Evolutionary conservation across 2,888 invertebrate genomes (phyloP), one percentile per base, ranked within the genome.

Genomic region (Chesias legatella): DNA sequence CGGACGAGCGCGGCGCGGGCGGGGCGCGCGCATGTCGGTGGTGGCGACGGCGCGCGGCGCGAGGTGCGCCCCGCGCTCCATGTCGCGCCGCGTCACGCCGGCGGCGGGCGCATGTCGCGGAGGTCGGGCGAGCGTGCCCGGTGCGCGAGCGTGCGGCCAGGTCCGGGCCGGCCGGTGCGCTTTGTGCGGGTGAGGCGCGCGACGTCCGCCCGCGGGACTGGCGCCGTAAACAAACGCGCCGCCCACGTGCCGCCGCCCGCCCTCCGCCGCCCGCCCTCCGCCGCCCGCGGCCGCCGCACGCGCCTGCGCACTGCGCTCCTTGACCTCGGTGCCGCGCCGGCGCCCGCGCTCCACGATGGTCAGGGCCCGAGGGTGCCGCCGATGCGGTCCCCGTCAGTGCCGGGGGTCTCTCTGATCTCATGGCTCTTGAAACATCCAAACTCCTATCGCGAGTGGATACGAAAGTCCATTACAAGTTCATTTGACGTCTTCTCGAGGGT

Each of bases 1-100:
- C 60, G 90, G 82, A 68, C 63, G 64, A 68, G 62, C 36, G 66
- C 75, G 69, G 63, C 73, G 73, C 66, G 78, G 78, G 69, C 83
- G 75, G 77, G 77, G 44, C 21, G 44, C 44, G 10, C 44, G 77
- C 83, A 81, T 79, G 74, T 70, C 73, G 69, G 74, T 66, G 67
- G 69, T 56, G 63, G 53, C 58, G 45, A 44, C 43, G 56, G 63
- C 55, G 59, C 13, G 13, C 36, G 43, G 37, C 33, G 37, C 37
- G 33, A 43, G 72, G 68, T 59, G 63, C 69, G 61, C 34, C 65
- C 71, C 67, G 64, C 70, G 63, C 62, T 58, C 45, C 59, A 53
- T 61, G 59, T 51, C 58, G 38, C 60, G 13, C n/a, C n/a, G 13
- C 13, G 13, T 22, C 22, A 22, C 11, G 7, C 17, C n/a, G 22